phyloP scores from a whole-genome alignment of 2,797 vertebrate genomes.

The Xenops minutus region DNA sequence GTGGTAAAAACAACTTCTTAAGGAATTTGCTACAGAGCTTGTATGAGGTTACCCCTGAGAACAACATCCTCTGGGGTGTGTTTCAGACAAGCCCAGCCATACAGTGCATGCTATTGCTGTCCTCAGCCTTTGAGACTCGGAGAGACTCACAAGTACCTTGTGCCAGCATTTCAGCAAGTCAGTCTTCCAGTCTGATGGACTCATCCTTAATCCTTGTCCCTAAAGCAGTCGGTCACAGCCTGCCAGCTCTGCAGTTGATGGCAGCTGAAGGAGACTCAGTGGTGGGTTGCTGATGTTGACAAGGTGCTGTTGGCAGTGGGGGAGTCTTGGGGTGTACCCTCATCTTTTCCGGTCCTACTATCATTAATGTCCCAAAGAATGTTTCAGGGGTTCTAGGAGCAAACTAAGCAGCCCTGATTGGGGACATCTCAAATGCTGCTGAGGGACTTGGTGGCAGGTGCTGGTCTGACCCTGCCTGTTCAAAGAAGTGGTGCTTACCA shows the following conservation, averaged over 20 bases:
- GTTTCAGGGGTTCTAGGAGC: neutral
- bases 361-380: neutral
- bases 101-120: fast-evolving
- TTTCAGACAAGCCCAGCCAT: neutral
- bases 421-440: neutral
- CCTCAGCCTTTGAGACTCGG: neutral
- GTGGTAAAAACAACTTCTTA: neutral
- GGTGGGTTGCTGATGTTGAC: neutral
- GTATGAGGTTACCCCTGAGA: neutral
- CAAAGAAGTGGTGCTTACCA: neutral
- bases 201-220: neutral
- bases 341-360: neutral
- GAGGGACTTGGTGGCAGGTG: neutral
- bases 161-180: neutral
- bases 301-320: neutral
- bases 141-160: neutral
- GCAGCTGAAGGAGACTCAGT: neutral
- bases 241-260: neutral
- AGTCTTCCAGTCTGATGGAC: neutral
- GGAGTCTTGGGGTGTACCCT: neutral
- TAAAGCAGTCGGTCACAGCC: neutral
- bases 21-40: neutral
- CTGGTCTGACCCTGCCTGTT: neutral
- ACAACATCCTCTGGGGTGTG: neutral
- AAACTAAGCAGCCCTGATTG: neutral